Evolutionary conservation across 2,797 vertebrate genomes (phyloP), one percentile per base, ranked within the genome.

Genomic region (Oceanodroma leucorhoa): DNA sequence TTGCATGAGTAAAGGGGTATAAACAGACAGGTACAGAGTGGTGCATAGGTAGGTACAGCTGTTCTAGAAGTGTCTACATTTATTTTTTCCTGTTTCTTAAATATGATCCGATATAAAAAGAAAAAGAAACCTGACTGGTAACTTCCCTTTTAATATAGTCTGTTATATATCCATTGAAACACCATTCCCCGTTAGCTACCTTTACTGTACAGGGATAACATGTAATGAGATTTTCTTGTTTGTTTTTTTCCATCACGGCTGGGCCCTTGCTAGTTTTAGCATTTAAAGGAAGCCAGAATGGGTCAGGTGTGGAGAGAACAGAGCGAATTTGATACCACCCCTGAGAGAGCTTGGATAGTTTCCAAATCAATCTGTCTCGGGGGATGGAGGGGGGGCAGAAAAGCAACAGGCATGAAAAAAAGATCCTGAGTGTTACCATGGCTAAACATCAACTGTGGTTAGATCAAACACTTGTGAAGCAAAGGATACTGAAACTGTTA

Each of bases 401-500:
- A 95, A 95, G 75, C 89, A 94, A 72, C 72, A 96, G 81, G 93
- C 93, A 81, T 83, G 82, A 95, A 83, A 65, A 61, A 89, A 69
- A 86, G 79, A 95, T 84, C 70, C 67, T 5, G 46, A 82, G 87
- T 91, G 87, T 96, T 97, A 94, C 90, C 75, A 69, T 71, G 34
- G 91, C 92, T 95, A 90, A 85, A 92, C 82, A 81, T 95, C 91
- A 97, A 79, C 90, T 87, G 87, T 88, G 85, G 80, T 95, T 95
- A 93, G 81, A 95, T 93, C 80, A 96, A 95, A 94, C 66, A 94
- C 92, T 96, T 83, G 66, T 62, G 80, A 96, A 93, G 88, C 67
- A 93, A 72, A 79, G 67, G 78, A 95, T 87, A 84, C 64, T 76
- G 80, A 92, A 95, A 83, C 62, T 30, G 55, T 89, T 89, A 93